Evolutionary conservation across 2,797 vertebrate species (phyloP), one percentile per base, ranked within the genome.

Genomic region (Cossypha polioptera): DNA sequence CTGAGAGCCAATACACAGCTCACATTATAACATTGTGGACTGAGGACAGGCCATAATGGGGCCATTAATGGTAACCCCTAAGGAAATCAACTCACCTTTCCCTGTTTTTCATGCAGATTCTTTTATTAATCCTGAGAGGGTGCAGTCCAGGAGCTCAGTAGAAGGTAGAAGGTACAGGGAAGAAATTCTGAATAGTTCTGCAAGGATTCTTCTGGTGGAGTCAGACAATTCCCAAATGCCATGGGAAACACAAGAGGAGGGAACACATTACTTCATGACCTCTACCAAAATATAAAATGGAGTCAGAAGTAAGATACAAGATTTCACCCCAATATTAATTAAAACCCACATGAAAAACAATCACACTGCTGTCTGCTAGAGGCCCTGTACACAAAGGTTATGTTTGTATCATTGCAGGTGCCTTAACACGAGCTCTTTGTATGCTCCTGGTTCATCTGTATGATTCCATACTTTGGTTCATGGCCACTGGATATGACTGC

Each of bases 71-170:
- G 31, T 55, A 86, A 45, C 1, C 7, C 25, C 13, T 48, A 55
- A 40, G 9, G 47, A 94, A 91, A 88, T 14, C 14, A 86, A 94
- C 85, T 94, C 73, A 96, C 94, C 94, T 95, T 65, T 80, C 36
- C n/a, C 19, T 35, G 6, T 7, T 88, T 77, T 67, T 65, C 38
- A 62, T 35, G 54, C 5, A 58, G 72, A 54, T 83, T 75, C 21
- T 83, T 31, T 42, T 33, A 58, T 81, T 47, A 78, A 63, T 59
- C 45, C 48, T 51, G 20, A 87, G 42, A 67, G 0, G 0, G 1
- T 73, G 54, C 26, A 86, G 45, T 26, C n/a, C 33, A 57, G 53
- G 25, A 86, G 20, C 31, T 65, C 57, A 80, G 2, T 2, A n/a
- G n/a, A n/a, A n/a, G 29, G 69, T 33, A 88, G 58, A 83, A 86